Conservation (phyloP, 2,113 vertebrate species). For the Dicentrarchus labrax region DNA sequence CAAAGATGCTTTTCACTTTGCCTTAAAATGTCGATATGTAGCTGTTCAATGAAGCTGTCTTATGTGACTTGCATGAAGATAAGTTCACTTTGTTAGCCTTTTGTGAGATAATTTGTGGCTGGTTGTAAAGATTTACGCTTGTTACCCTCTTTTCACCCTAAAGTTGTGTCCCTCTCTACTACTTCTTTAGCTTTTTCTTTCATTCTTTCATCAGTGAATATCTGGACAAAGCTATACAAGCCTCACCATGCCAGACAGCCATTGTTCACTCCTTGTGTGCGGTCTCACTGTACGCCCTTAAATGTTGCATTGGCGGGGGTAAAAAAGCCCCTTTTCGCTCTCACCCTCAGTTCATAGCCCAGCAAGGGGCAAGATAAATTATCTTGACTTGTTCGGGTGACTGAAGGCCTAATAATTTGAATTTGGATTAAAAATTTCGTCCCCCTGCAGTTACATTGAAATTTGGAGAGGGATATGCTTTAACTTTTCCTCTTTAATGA, state of each 20-base stretch:
- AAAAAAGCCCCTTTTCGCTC: conserved; percentile 41
- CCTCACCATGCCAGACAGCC: conserved; percentile 27
- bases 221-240: conserved; percentile 29
- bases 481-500: conserved; percentile 60
- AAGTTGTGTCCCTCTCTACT: background rate
- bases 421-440: conserved; percentile 71
- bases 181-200: conserved; percentile 21
- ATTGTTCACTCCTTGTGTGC: conserved; percentile 61
- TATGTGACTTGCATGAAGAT: background rate
- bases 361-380: conserved; percentile 67
- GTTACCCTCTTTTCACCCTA: background rate
- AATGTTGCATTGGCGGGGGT: conserved; percentile 19
- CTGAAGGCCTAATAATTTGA: conserved; percentile 68
- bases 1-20: background rate
- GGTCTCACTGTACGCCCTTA: conserved; percentile 53
- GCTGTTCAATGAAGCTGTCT: background rate
- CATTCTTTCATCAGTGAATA: conserved; percentile 17
- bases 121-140: conserved; percentile 1
- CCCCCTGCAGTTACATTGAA: conserved; percentile 55
- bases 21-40: background rate
- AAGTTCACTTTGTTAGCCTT: background rate
- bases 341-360: conserved; percentile 36
- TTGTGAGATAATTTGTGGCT: background rate
- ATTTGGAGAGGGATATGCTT: conserved; percentile 18
- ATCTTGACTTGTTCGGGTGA: conserved; percentile 62